phyloP scores from a whole-genome alignment of 1,140 invertebrate genomes.

The Apis florea region DNA sequence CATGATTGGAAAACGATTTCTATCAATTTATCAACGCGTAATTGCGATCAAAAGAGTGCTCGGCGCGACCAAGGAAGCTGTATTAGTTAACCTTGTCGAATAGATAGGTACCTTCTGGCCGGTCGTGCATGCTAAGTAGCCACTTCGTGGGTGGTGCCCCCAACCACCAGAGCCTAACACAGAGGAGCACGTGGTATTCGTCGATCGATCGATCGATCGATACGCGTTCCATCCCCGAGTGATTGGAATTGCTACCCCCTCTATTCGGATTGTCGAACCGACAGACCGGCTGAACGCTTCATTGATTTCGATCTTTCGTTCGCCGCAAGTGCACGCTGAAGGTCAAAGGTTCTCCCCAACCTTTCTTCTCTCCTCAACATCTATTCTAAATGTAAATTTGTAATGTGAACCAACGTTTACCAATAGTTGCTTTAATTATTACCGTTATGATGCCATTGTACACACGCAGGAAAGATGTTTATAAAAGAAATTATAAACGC shows the following conservation, averaged over 20 bases:
- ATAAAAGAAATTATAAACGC: too few species aligned
- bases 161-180: conserved; percentile 40
- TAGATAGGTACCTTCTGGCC: conserved; percentile 69
- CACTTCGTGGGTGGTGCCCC: conserved; percentile 72
- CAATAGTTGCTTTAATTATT: too few species aligned
- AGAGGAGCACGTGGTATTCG: conserved; percentile 52
- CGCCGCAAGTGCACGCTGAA: background rate
- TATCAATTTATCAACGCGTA: conserved; percentile 67
- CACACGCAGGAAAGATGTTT: too few species aligned
- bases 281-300: background rate
- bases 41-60: conserved; percentile 70
- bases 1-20: conserved; percentile 4
- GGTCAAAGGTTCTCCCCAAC: background rate
- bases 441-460: too few species aligned
- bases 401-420: too few species aligned
- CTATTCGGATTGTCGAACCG: conserved; percentile 3
- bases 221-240: conserved; percentile 46
- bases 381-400: background rate
- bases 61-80: conserved; percentile 66
- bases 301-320: conserved; percentile 5
- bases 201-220: conserved; percentile 61
- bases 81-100: conserved; percentile 79
- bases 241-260: conserved; percentile 50
- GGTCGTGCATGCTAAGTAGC: conserved; percentile 76
- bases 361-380: background rate